Conservation (phyloP, 2,888 invertebrate genomes). For the Eulithis testata region DNA sequence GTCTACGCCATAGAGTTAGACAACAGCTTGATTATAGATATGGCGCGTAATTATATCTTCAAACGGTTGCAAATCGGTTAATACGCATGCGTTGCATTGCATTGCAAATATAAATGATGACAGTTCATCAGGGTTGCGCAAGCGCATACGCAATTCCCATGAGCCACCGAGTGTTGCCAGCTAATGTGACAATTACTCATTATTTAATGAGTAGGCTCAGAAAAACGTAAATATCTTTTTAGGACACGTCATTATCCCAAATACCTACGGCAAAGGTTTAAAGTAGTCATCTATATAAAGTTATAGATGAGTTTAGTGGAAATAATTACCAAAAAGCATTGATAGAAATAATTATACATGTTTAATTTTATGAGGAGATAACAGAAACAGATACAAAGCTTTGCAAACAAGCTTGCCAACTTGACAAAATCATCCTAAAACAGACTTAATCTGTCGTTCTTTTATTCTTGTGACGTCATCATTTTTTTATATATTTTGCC, state of each 20-base stretch:
- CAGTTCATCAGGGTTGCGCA: slow-evolving; percentile 37
- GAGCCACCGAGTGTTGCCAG: slow-evolving; percentile 22
- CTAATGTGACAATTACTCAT: slow-evolving; percentile 24
- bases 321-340: too few species aligned
- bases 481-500: too few species aligned
- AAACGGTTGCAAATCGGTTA: slow-evolving; percentile 40
- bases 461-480: too few species aligned
- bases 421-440: too few species aligned
- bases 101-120: slow-evolving; percentile 39
- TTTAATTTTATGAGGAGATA: too few species aligned
- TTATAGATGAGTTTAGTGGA: too few species aligned
- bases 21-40: slow-evolving; percentile 26
- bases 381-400: too few species aligned
- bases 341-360: too few species aligned
- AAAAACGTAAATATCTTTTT: slow-evolving; percentile 4
- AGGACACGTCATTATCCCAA: background rate
- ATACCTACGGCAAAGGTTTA: too few species aligned
- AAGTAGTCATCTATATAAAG: too few species aligned
- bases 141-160: slow-evolving; percentile 29
- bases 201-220: slow-evolving; percentile 10
- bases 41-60: slow-evolving; percentile 26
- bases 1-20: slow-evolving; percentile 10
- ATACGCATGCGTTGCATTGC: slow-evolving; percentile 24
- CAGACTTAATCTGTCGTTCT: too few species aligned
- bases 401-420: too few species aligned